Conservation (phyloP, 2,888 invertebrate species). For the Cheilosia vulpina region DNA sequence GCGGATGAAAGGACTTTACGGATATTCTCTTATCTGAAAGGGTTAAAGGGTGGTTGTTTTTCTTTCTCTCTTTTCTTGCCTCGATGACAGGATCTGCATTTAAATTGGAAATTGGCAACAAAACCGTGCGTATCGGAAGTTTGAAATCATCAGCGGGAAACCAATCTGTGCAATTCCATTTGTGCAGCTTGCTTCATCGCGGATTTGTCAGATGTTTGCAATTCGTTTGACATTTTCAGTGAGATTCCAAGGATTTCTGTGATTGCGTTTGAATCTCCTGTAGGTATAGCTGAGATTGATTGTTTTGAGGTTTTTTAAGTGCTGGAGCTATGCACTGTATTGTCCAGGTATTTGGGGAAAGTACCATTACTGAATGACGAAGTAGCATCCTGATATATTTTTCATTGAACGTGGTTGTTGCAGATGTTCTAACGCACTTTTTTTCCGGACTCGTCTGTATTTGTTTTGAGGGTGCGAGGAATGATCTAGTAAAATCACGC, state of each 20-base stretch:
- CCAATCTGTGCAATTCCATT: slow-evolving; percentile 56
- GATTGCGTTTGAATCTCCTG: slow-evolving; percentile 58
- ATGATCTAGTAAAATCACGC: too few relatives aligned
- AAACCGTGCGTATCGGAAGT: slow-evolving; percentile 1
- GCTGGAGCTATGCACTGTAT: too few relatives aligned
- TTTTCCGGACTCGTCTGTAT: too few relatives aligned
- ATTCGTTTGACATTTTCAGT: slow-evolving; percentile 2
- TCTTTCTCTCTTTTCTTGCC: neutral
- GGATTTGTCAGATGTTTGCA: slow-evolving; percentile 52
- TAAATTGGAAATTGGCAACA: slow-evolving; percentile 64
- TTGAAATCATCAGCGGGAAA: slow-evolving; percentile 21
- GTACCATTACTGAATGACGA: too few relatives aligned
- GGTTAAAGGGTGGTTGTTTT: slow-evolving; percentile 38
- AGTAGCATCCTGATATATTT: too few relatives aligned
- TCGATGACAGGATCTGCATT: slow-evolving; percentile 65
- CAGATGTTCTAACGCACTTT: too few relatives aligned
- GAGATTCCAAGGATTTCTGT: slow-evolving; percentile 48
- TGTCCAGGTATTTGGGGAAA: too few relatives aligned
- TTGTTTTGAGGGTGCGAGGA: too few relatives aligned
- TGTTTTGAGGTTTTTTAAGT: neutral
- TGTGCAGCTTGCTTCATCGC: slow-evolving; percentile 21
- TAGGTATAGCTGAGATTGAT: neutral
- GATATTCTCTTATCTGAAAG: slow-evolving; percentile 19
- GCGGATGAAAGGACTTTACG: slow-evolving; percentile 22
- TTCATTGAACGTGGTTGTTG: too few relatives aligned